Conservation (phyloP, 2,113 vertebrate species). For the Machaerirhynchus nigripectus region DNA sequence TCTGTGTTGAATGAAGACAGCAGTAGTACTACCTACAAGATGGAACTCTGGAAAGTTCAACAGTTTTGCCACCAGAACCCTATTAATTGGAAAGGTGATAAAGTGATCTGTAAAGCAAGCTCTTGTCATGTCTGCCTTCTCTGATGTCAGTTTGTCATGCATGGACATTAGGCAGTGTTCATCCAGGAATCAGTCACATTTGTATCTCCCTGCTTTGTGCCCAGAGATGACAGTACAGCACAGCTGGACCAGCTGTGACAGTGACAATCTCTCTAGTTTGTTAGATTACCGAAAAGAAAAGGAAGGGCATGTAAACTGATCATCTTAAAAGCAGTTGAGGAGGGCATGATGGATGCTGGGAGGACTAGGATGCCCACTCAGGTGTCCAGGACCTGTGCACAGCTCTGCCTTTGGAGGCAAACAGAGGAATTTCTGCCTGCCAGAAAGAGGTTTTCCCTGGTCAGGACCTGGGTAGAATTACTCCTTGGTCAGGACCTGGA, state of each 20-base stretch:
- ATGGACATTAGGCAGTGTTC: not conserved
- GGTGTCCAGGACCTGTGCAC: not conserved
- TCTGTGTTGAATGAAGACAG: not conserved
- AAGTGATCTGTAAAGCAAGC: not conserved
- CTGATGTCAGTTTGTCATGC: not conserved
- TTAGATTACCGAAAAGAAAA: not conserved
- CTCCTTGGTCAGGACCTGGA: not conserved
- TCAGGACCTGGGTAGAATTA: not conserved
- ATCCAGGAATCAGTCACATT: not conserved
- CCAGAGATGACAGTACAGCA: not conserved
- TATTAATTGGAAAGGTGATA: not conserved
- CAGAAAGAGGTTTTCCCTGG: not conserved
- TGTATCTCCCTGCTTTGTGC: not conserved
- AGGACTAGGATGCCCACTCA: not conserved
- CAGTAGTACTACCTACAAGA: not conserved
- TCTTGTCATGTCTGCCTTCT: not conserved
- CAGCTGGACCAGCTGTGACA: not conserved
- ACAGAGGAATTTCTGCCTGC: not conserved
- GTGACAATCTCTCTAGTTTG: not conserved
- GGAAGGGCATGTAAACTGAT: not conserved
- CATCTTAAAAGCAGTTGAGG: not conserved
- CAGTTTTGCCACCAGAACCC: not conserved
- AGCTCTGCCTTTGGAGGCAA: not conserved
- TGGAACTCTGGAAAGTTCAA: not conserved
- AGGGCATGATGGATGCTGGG: not conserved